These are phyloP conservation scores for Leptogaster cylindrica DNA, from an alignment of 2,888 invertebrate genomes.

Conservation along the genomic window DNA sequence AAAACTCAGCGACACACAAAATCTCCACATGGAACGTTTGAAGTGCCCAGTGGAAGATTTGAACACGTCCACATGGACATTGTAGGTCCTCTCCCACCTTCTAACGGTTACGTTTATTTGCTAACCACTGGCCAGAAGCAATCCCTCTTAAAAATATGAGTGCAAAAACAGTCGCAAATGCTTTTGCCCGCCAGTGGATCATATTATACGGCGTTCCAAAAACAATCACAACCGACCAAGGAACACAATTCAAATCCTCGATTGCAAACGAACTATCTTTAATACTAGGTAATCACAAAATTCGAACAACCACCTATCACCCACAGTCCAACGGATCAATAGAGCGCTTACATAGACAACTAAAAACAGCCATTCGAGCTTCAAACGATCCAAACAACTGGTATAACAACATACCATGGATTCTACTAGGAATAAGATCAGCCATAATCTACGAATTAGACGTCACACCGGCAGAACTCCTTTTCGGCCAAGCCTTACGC, in stretches of 20 bases:
- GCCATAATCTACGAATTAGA: slow-evolving; percentile 3
- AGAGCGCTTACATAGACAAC: background rate
- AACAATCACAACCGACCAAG: background rate
- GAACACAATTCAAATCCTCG: background rate
- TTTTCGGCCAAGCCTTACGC: background rate
- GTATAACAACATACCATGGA: slow-evolving; percentile 3
- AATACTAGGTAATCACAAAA: background rate
- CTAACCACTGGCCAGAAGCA: background rate
- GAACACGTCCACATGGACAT: slow-evolving; percentile 42
- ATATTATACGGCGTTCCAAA: background rate
- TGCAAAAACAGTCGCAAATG: background rate
- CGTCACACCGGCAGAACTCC: background rate
- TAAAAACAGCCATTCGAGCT: slow-evolving; percentile 1
- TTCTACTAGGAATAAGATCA: slow-evolving; percentile 14
- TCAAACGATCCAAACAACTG: background rate
- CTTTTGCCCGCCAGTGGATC: background rate
- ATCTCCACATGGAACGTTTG: background rate
- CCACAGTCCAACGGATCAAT: background rate
- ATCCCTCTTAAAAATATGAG: background rate
- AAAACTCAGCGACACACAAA: background rate
- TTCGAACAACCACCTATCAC: background rate
- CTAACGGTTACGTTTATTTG: background rate
- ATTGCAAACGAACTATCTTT: background rate
- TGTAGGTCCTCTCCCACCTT: slow-evolving; percentile 26
- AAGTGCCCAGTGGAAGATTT: slow-evolving; percentile 28